Percentiles rank a stretch among this genome's conserved stretches.
These are phyloP conservation scores for Ceyx cyanopectus DNA, from an alignment of 2,113 vertebrate genomes.

Conservation along the genomic window DNA sequence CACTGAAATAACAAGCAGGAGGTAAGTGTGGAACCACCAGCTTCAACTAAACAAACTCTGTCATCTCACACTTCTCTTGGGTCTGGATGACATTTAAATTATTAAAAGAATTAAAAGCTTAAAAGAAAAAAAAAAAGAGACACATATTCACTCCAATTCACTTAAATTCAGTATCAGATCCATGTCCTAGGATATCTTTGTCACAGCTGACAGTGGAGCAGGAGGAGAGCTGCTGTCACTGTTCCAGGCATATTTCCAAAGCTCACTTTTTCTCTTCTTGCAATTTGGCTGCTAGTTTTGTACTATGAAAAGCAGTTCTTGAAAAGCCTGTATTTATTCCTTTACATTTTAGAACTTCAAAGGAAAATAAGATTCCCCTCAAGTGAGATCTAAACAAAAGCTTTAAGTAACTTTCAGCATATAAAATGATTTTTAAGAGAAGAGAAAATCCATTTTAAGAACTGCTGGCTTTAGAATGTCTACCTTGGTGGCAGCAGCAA, in stretches of 20 bases:
- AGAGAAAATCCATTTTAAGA: neutral
- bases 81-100: neutral
- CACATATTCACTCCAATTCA: neutral
- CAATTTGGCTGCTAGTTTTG: neutral
- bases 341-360: neutral
- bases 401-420: neutral
- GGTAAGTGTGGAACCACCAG: neutral
- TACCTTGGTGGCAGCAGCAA: neutral
- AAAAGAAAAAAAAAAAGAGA: neutral
- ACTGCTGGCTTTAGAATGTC: neutral
- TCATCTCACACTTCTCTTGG: neutral
- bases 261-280: neutral
- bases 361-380: neutral
- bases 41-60: neutral
- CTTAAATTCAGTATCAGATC: neutral
- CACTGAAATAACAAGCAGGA: neutral
- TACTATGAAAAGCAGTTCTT: constrained; percentile 22
- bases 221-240: neutral
- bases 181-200: neutral
- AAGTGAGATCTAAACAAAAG: constrained; percentile 9
- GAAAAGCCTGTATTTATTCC: constrained; percentile 12
- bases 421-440: neutral
- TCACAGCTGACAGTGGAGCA: neutral
- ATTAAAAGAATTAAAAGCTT: neutral
- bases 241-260: neutral